Evolutionary conservation across 92 coral and sea anemone genomes (phyloP), one percentile per base, ranked within the genome.

Genomic region (Palythoa heliodiscus): DNA sequence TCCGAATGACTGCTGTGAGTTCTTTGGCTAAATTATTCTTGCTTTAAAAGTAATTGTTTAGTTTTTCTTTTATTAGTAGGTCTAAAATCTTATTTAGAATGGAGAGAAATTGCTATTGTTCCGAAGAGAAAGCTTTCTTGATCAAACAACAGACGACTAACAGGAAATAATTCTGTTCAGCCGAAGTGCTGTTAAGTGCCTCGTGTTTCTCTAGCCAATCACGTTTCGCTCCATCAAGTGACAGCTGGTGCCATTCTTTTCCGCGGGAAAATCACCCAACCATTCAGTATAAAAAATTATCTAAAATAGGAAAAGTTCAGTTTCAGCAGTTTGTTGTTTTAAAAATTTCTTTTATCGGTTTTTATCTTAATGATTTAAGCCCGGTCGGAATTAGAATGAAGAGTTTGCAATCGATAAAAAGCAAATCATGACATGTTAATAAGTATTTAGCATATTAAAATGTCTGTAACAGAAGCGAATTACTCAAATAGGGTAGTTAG

Each of bases 251-350:
- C 86, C 84, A 83, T 78, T 86, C 88, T 93, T 93, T 19, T 93
- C 57, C 96, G 96, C 96, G 96, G 96, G 96, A 93, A 93, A 91
- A 91, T 88, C 91, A 91, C 73, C 89, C 86, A 86, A 77, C 85
- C 95, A 91, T 90, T 87, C 87, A 82, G 88, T 77, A 71, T 50
- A 75, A 92, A 87, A 90, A 71, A 55, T 13, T 55, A 24, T 48
- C 71, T 35, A 29, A 63, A 52, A 24, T 20, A 38, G 35, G 20
- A 53, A 63, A 63, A n/a, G 23, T 50, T n/a, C 16, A 2, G n/a
- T 24, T 48, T 52, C 22, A 23, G 81, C 4, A 15, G 11, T 20
- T 20, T 17, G 10, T 75, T 20, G 8, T 52, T 75, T 57, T 57
- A 13, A 14, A 20, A 3, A 22, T 53, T 16, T 11, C 24, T 47